Evolutionary conservation across 1,140 invertebrate species (phyloP), one percentile per base, ranked within the genome.

Genomic region (Doryteuthis pealeii): DNA sequence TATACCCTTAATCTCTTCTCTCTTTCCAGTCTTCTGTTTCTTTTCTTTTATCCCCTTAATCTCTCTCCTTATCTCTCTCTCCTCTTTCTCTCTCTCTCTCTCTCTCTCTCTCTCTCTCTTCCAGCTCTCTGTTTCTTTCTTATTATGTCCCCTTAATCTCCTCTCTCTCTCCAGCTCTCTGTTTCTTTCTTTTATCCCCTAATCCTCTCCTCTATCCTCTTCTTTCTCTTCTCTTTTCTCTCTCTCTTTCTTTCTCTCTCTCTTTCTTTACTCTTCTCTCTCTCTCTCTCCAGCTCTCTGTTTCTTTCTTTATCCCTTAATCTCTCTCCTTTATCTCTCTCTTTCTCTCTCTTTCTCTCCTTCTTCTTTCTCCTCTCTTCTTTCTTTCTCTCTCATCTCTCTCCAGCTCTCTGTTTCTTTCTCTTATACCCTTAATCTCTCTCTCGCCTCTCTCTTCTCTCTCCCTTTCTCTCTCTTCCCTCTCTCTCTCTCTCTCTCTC

Each of bases 261-360:
- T 72, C 72, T 74, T 58, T 30, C 73, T 77, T 70, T 71, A 33
- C 72, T 73, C 73, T 73, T 10, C 43, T 32, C 67, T 32, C 74
- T 15, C 74, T 72, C 71, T 28, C 49, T 70, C 72, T 49, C 54
- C 30, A 26, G 12, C 71, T 68, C 58, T 45, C 54, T 74, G 62
- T 32, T 74, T 62, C 40, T 33, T 71, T 33, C 33, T 40, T 65
- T 33, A 62, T 49, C 35, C 0, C 31, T 28, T 70, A 32, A 72
- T 35, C 49, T 58, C 58, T 49, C 30, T 28, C 30, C 58, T 43
- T 31, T 72, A 31, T 31, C 30, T 18, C 69, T n/a, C 33, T 49
- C 28, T 40, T 62, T 30, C 66, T 74, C 67, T 70, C 66, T 54
- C 18, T 12, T 33, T n/a, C n/a, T n/a, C n/a, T n/a, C n/a, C n/a